Evolutionary conservation across 2,797 vertebrate species (phyloP), one percentile per base, ranked within the genome.

Genomic region (Danio choprae): DNA sequence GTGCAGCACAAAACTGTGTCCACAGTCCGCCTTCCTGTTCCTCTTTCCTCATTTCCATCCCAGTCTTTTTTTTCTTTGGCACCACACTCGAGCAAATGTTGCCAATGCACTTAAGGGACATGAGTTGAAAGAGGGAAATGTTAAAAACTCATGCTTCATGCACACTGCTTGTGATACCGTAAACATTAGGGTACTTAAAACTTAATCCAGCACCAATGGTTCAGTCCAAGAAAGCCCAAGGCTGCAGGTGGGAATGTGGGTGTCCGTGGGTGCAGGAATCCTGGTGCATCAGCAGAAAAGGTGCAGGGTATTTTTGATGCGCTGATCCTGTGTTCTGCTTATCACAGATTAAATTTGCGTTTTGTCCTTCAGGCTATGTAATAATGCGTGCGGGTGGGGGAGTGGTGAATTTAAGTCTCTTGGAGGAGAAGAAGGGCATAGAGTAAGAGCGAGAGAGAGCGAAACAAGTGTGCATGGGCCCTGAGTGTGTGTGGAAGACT

Each of bases 41-140:
- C 67, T 72, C 68, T 71, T 71, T 77, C 82, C 79, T 73, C 73
- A 74, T 85, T 87, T 81, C 48, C 89, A 87, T 92, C 90, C 90
- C 91, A 92, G 92, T 93, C 90, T 93, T 88, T 91, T 90, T 93
- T 89, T 91, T 92, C 92, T 91, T 91, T 92, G 91, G 89, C 91
- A 89, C 91, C 92, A 93, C 90, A 89, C 81, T 91, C 90, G 91
- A 94, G 93, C 92, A 93, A 93, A 90, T 93, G 90, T 93, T 94
- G 93, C 93, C 93, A 94, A 92, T 93, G 93, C 93, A 95, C 92
- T 94, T 94, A 93, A 93, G 92, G 92, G 92, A 90, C 91, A 93
- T 90, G 92, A 93, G 90, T 46, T 73, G 87, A 89, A 91, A 93
- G 93, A 91, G 87, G 89, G 87, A 93, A 93, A 94, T 94, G 93